These are phyloP conservation scores for Tetheella fluctuosa DNA, from an alignment of 2,888 invertebrate genomes.

Conservation along the genomic window DNA sequence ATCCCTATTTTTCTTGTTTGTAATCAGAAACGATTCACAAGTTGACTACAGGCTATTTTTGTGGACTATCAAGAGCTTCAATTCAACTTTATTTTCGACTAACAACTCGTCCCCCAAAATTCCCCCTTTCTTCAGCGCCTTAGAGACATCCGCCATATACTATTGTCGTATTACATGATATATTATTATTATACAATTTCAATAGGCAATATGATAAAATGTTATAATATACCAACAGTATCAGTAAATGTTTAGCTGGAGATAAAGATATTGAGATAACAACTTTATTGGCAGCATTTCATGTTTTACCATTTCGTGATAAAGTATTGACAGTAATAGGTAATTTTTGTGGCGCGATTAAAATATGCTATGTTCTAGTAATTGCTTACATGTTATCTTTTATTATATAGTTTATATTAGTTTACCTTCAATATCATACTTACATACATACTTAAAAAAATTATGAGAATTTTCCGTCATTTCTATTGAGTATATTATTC, in stretches of 20 bases:
- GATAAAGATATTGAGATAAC: conserved; percentile 8
- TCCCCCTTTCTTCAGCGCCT: background rate
- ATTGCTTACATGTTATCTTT: background rate
- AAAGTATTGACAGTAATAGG: background rate
- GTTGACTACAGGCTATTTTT: background rate
- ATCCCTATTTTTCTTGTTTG: no score
- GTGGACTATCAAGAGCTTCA: background rate
- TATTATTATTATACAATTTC: background rate
- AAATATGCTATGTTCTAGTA: background rate
- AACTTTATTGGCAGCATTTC: background rate
- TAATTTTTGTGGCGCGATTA: background rate
- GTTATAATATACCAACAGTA: background rate
- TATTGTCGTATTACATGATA: no score
- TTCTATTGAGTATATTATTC: no score
- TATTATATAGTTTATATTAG: background rate
- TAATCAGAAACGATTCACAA: no score
- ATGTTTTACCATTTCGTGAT: conserved; percentile 7
- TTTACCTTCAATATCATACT: no score
- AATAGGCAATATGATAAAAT: conserved; percentile 6
- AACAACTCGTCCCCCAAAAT: background rate
- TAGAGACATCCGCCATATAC: background rate
- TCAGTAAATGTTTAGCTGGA: background rate
- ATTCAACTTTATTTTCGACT: background rate
- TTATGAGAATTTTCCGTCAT: no score
- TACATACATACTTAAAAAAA: no score